Conservation (phyloP, 2,888 invertebrate species). For the Pristionchus maxplancki region DNA sequence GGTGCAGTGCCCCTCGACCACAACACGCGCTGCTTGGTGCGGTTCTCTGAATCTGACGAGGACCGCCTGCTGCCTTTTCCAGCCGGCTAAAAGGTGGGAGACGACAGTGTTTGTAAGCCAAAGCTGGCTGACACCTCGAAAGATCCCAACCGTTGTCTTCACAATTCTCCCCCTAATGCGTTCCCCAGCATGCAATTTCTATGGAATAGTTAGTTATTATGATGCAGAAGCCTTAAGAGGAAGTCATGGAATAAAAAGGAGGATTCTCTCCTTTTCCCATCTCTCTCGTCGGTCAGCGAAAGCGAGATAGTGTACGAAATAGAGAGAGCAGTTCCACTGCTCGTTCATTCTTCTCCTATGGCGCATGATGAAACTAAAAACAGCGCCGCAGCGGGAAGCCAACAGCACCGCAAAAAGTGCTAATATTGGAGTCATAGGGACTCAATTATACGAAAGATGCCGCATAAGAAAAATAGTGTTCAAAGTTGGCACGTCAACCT, state of each 20-base stretch:
- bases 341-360: neutral
- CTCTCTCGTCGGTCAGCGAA: neutral
- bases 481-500: neutral
- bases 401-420: neutral
- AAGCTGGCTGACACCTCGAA: neutral
- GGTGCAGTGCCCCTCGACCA: neutral
- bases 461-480: neutral
- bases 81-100: neutral
- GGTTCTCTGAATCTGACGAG: neutral
- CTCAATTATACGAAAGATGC: constrained; percentile 22
- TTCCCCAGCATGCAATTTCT: neutral
- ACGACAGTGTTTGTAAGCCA: neutral
- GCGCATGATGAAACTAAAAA: constrained; percentile 6
- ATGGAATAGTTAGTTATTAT: constrained; percentile 4
- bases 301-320: neutral
- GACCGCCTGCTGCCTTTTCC: neutral
- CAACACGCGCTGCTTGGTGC: neutral
- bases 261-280: neutral
- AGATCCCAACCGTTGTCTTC: neutral
- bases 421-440: constrained; percentile 27
- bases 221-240: neutral
- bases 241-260: neutral
- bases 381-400: neutral
- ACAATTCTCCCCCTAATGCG: neutral
- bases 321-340: neutral